phyloP scores from a whole-genome alignment of 2,888 invertebrate genomes.

The Cyclophora punctaria region DNA sequence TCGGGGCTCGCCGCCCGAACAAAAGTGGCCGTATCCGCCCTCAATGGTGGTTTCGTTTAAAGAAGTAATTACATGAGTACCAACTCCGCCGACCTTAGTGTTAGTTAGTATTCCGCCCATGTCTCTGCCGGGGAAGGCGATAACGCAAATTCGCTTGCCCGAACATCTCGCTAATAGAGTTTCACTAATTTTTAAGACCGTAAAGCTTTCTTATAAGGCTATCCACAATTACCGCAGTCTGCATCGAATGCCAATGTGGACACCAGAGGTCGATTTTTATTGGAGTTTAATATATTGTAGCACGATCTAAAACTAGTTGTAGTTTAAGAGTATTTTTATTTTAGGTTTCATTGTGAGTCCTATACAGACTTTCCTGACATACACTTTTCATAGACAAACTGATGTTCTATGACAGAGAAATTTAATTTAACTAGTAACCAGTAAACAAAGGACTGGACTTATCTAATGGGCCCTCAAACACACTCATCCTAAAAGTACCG shows the following conservation, averaged over 20 bases:
- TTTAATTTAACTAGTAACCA: no score
- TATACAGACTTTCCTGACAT: no score
- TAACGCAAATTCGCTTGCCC: conserved; percentile 74
- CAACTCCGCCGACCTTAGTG: conserved; percentile 52
- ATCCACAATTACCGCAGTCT: conserved; percentile 1
- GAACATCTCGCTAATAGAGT: conserved; percentile 75
- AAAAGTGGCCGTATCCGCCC: conserved; percentile 52
- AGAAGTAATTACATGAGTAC: conserved; percentile 69
- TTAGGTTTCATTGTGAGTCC: no score
- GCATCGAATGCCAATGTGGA: neutral
- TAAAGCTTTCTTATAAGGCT: conserved; percentile 39
- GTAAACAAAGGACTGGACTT: no score
- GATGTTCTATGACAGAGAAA: no score
- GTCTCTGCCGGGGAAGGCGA: conserved; percentile 60
- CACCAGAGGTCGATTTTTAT: neutral
- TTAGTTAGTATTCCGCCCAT: conserved; percentile 64
- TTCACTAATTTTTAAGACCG: conserved; percentile 74
- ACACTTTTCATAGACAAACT: no score
- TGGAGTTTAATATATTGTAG: no score
- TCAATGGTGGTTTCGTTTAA: conserved; percentile 61
- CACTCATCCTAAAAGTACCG: no score
- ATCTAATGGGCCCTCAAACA: no score
- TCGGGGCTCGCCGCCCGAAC: conserved; percentile 45
- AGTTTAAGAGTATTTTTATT: no score
- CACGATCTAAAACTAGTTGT: no score